Evolutionary conservation across 53 echinoderm and acorn worm species (phyloP), one percentile per base, ranked within the genome.

Genomic region (Holothuria scabra): DNA sequence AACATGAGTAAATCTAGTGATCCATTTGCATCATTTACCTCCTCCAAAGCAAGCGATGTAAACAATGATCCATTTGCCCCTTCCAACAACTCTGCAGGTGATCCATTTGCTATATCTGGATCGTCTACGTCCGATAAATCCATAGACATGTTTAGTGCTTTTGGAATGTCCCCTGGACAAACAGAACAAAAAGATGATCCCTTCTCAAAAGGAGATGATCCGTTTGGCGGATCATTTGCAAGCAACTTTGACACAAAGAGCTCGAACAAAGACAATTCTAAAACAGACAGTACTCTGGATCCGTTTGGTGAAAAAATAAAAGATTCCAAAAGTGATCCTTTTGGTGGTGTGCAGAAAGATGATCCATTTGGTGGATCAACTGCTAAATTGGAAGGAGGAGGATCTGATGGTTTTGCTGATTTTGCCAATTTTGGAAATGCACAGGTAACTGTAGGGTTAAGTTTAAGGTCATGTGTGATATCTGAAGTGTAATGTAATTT

Each of bases 391-490:
- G 83, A 60, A 34, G 59, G 86, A 38, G 56, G 67, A 4, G 58
- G 62, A 1, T 23, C 89, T 21, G 97, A 93, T 82, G 92, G 95
- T 21, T 95, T 97, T 80, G 97, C 92, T 25, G 85, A 90, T 66
- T 97, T 97, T 91, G 94, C 97, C 21, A 94, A 92, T 70, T 97
- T 97, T 85, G 97, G 97, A 20, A 92, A 85, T 60, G 92, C 85
- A 2, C 88, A 92, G 90, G 95, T 95, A 76, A 86, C 18, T 52
- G 52, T 52, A 52, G 18, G 52, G 52, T 18, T 16, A 52, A 3
- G 52, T 52, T 8, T 6, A 16, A 14, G 18, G 52, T 18, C 18
- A 18, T 52, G 52, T 52, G 52, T 52, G 41, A 52, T 8, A 52
- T 52, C 8, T 52, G 52, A 16, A 52, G 52, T 52, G 4, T 52